Evolutionary conservation across 2,113 vertebrate species (phyloP).

Genomic region (Piaya cayana): DNA sequence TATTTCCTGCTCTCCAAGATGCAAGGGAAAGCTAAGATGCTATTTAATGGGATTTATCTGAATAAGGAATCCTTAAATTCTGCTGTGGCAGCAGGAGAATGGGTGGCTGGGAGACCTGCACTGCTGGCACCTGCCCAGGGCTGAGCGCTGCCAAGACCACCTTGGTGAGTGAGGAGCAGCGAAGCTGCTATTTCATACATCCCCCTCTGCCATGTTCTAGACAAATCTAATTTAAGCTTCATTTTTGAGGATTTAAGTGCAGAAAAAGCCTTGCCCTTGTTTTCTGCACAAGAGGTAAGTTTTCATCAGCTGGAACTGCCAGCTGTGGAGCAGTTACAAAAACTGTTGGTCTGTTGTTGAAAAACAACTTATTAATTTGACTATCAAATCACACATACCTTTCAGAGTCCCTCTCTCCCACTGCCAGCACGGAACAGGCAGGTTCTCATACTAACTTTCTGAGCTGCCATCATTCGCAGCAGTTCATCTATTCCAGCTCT

Average conservation of each 20-base stretch:
- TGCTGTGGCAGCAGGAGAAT: neutral
- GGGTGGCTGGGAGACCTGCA: neutral
- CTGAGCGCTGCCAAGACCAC: neutral
- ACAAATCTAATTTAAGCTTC: neutral
- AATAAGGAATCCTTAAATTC: neutral
- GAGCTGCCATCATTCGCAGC: neutral
- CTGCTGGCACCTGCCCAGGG: neutral
- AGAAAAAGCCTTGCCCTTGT: neutral
- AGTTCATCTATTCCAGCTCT: neutral
- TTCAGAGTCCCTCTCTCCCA: neutral
- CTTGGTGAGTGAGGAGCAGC: neutral
- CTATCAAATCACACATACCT: neutral
- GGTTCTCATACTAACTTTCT: neutral
- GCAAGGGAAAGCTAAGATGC: neutral
- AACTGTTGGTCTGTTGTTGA: neutral
- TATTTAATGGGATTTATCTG: neutral
- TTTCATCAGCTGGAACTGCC: conserved; percentile 2
- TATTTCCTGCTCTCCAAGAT: neutral
- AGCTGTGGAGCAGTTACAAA: neutral
- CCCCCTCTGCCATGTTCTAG: neutral
- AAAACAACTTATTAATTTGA: neutral
- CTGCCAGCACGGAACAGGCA: neutral
- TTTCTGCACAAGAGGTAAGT: neutral
- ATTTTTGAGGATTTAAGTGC: neutral
- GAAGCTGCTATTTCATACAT: neutral